phyloP scores from a whole-genome alignment of 2,797 vertebrate genomes.

The Hafferia zeledoni region DNA sequence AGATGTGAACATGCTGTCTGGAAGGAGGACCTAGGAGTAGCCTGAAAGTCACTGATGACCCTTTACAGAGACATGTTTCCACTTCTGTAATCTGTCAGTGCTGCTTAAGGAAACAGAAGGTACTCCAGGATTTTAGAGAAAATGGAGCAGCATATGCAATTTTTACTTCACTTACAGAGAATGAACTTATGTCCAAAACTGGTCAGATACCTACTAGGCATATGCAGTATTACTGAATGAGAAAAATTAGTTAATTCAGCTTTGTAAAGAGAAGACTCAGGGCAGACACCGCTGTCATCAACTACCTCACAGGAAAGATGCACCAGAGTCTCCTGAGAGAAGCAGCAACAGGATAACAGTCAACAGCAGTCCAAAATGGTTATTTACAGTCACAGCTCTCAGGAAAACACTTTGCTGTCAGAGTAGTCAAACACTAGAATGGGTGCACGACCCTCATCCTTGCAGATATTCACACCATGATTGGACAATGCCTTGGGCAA shows the following conservation, averaged over 20 bases:
- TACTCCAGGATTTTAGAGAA: neutral
- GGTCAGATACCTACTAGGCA: neutral
- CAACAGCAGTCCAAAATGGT: neutral
- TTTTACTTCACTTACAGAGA: neutral
- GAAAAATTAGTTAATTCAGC: neutral
- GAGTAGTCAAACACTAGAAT: neutral
- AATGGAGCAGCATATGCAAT: neutral
- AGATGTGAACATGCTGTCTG: neutral
- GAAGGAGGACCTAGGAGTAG: neutral
- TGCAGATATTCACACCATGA: neutral
- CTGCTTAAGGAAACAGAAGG: neutral
- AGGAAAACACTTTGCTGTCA: neutral
- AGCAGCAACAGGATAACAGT: fast-evolving
- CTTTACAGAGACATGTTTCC: neutral
- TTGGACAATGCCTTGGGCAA: neutral
- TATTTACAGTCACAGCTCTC: neutral
- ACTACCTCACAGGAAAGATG: neutral
- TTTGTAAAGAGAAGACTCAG: neutral
- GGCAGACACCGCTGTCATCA: neutral
- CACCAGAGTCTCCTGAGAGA: neutral
- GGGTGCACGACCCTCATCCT: neutral
- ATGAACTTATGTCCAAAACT: neutral
- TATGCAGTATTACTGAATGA: neutral
- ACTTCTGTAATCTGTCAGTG: neutral
- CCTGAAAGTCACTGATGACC: neutral